phyloP scores from a whole-genome alignment of 2,888 invertebrate species.

The Melieria picta region DNA sequence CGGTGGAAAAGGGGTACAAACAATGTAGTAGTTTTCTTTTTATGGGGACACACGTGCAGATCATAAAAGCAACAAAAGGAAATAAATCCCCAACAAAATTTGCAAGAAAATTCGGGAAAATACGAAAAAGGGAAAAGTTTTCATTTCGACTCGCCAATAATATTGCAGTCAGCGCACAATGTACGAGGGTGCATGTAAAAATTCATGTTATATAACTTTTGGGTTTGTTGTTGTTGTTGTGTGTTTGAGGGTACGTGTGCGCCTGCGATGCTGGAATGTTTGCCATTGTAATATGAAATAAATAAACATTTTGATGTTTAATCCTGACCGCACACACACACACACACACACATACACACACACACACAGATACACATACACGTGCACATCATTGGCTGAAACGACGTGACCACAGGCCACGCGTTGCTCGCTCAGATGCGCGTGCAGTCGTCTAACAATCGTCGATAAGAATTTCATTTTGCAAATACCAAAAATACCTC shows the following conservation, averaged over 20 bases:
- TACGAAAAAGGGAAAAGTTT: slow-evolving; percentile 13
- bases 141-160: slow-evolving; percentile 32
- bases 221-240: background rate
- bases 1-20: slow-evolving; percentile 4
- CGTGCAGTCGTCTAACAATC: slow-evolving; percentile 19
- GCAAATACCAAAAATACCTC: slow-evolving; percentile 32
- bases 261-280: background rate
- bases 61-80: slow-evolving; percentile 22
- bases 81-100: slow-evolving; percentile 19
- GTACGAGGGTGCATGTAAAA: background rate
- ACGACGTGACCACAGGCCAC: slow-evolving; percentile 26
- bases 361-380: background rate
- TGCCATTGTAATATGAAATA: slow-evolving; percentile 22
- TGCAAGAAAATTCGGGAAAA: slow-evolving; percentile 32
- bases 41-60: slow-evolving; percentile 24
- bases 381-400: background rate
- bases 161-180: slow-evolving; percentile 13
- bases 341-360: slow-evolving; percentile 9
- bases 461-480: slow-evolving; percentile 37
- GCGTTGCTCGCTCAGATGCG: background rate
- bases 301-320: slow-evolving; percentile 1
- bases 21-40: background rate
- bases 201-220: background rate
- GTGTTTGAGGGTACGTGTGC: background rate
- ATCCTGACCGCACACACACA: background rate